Base-by-base conservation (phyloP, 2,113 vertebrate genomes). In the Lepus europaeus region DNA sequence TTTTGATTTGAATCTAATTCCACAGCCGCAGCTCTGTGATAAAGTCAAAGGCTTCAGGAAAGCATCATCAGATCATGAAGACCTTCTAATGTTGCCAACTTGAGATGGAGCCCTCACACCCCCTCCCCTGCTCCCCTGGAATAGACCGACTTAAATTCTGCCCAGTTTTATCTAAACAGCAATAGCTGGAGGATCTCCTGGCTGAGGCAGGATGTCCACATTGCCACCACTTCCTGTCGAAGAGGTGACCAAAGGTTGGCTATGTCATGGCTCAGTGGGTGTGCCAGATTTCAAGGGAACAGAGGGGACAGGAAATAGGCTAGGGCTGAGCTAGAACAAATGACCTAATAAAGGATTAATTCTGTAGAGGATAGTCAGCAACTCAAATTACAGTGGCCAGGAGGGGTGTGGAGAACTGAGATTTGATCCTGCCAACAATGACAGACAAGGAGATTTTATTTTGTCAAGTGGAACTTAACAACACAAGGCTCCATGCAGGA, bases 341-440 rank as follows among this genome's bases (percentile, higher is more conserved):
- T 94, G 92, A 95, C 88, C 90, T 95, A 82, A 95, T 29, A 72
- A 90, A 92, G 94, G 95, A 92, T 92, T 93, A 89, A 95, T 90
- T 93, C 83, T 10, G 36, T 39, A 74, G 85, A 33, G 70, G 93
- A 90, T 59, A 92, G 89, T 95, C 95, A 95, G 94, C 90, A 79
- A 90, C 97, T 97, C 97, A 90, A 93, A 83, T 97, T 93, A 95
- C 97, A 94, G 86, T 29, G 82, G 88, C 74, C 86, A 63, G 78
- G 79, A 85, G 88, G 56, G 45, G 74, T 49, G 86, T 91, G 78
- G 73, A 80, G 64, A 64, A 36, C 63, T 51, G 95, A 95, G 95
- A 97, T 83, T 89, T 95, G 95, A 97, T 95, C 92, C 82, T 72
- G 82, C 88, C 78, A 90, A 80, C 90, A 95, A 86, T 92, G 94